A percentile compares a stretch with the other conserved stretches of the same genome.
phyloP scores from a whole-genome alignment of 2,888 invertebrate genomes.

The Megaustenia siamemsis region DNA sequence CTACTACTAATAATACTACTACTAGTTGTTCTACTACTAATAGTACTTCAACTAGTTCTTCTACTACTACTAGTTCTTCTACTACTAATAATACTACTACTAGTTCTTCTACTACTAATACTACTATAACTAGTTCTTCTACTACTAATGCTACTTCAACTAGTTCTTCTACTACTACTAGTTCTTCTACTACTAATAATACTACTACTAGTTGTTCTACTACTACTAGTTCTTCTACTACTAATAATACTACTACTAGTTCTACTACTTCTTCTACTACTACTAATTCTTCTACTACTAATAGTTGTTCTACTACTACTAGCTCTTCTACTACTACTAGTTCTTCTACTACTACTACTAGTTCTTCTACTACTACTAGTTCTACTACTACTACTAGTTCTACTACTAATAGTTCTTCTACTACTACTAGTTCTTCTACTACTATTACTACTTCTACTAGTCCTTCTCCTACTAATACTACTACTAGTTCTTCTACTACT shows the following conservation, averaged over 20 bases:
- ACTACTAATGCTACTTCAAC: neutral
- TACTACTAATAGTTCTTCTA: too few relatives aligned
- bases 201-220: too few relatives aligned
- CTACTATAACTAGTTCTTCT: neutral
- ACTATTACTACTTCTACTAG: too few relatives aligned
- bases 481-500: too few relatives aligned
- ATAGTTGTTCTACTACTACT: slow-evolving; percentile 17
- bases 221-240: neutral
- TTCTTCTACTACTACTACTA: slow-evolving; percentile 15
- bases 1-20: too few relatives aligned
- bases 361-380: slow-evolving; percentile 2
- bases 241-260: neutral
- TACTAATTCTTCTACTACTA: slow-evolving; percentile 17
- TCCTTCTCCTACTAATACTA: too few relatives aligned
- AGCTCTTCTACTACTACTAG: slow-evolving; percentile 15
- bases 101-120: too few relatives aligned
- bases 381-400: neutral
- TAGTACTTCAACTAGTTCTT: too few relatives aligned
- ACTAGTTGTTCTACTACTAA: too few relatives aligned
- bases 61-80: too few relatives aligned
- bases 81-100: too few relatives aligned
- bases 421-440: too few relatives aligned
- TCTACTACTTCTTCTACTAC: slow-evolving; percentile 5
- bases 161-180: neutral
- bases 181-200: neutral